A percentile compares a stretch with the other conserved stretches of the same genome.
phyloP scores from a whole-genome alignment of 2,888 invertebrate species.

The Branchellion lobata region DNA sequence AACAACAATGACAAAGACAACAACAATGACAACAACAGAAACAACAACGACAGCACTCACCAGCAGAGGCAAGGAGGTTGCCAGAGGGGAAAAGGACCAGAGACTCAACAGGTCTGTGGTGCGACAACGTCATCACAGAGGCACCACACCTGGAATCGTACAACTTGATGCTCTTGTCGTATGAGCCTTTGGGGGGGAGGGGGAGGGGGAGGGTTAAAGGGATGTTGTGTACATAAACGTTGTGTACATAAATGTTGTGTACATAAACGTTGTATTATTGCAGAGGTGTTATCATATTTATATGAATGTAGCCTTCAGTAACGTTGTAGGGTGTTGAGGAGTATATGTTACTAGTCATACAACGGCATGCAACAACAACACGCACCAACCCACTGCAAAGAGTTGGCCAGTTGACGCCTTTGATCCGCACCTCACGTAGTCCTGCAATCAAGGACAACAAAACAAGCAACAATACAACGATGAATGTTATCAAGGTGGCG shows the following conservation, averaged over 20 bases:
- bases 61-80: constrained; percentile 85
- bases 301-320: too few species aligned
- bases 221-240: neutral
- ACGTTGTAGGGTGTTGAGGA: too few species aligned
- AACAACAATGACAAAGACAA: too few species aligned
- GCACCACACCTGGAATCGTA: constrained; percentile 78
- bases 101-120: constrained; percentile 86
- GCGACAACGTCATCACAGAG: constrained; percentile 75
- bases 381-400: constrained; percentile 57
- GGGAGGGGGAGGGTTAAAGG: neutral
- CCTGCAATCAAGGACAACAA: too few species aligned
- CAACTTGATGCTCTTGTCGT: constrained; percentile 82
- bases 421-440: constrained; percentile 82
- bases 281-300: too few species aligned
- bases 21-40: too few species aligned
- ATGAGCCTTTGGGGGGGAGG: constrained; percentile 66
- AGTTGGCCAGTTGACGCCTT: constrained; percentile 67
- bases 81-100: constrained; percentile 83
- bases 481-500: too few species aligned
- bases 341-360: neutral
- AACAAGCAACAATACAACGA: too few species aligned
- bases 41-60: too few species aligned
- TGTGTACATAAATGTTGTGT: neutral
- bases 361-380: neutral
- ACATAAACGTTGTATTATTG: constrained; percentile 6